A percentile compares a stretch with the other conserved stretches of the same genome.
Evolutionary conservation across 2,113 vertebrate genomes (phyloP).

Genomic region (Macrotus californicus): DNA sequence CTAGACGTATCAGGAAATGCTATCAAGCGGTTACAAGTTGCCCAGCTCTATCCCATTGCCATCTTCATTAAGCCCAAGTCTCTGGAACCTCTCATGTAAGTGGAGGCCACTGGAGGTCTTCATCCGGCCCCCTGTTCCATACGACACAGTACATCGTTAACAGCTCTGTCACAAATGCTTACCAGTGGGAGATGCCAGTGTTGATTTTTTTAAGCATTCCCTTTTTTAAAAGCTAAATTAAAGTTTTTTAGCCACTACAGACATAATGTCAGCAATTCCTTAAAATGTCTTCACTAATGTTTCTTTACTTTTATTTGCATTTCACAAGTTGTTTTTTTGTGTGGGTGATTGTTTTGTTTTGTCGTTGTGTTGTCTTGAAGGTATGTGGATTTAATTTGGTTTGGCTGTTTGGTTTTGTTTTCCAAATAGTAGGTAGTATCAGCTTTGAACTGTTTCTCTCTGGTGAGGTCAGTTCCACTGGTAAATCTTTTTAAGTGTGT

Average conservation of each 20-base stretch:
- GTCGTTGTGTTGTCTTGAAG: neutral
- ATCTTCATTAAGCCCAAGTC: constrained; percentile 98
- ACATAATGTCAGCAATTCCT: neutral
- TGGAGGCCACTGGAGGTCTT: constrained; percentile 50
- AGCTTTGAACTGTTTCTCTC: constrained; percentile 27
- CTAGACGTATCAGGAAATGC: constrained; percentile 98
- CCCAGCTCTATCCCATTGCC: constrained; percentile 97
- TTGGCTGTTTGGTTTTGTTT: neutral
- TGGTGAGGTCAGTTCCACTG: neutral
- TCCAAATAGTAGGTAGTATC: neutral
- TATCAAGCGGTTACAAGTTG: constrained; percentile 98
- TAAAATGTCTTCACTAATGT: neutral
- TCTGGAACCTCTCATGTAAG: constrained; percentile 95
- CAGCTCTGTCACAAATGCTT: neutral
- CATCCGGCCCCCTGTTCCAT: neutral
- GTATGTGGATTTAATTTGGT: neutral
- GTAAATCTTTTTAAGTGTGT: constrained; percentile 27
- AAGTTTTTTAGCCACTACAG: neutral
- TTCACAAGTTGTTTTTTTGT: neutral
- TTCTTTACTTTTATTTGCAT: constrained; percentile 23
- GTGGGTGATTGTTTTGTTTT: neutral
- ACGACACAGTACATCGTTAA: neutral
- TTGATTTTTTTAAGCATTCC: neutral
- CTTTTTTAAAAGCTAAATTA: neutral
- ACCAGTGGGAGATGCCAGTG: neutral